These are phyloP conservation scores for Peromyscus polionotus DNA, from an alignment of 2,113 vertebrate genomes.

Conservation along the genomic window DNA sequence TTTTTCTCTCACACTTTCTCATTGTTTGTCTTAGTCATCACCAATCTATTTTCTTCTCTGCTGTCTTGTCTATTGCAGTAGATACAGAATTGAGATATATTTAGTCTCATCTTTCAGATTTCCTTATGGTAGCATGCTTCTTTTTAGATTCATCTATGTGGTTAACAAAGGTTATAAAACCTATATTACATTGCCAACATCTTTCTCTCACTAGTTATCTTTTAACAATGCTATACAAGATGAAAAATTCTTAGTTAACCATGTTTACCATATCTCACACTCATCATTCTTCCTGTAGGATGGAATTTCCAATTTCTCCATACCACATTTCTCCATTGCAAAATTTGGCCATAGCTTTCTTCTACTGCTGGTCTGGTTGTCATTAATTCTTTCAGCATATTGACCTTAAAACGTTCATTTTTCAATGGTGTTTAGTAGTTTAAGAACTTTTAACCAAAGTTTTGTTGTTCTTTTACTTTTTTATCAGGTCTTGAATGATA, in stretches of 20 bases:
- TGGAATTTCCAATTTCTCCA: not conserved
- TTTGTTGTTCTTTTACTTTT: not conserved
- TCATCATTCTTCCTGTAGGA: not conserved
- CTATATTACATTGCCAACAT: not conserved
- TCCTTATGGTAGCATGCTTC: not conserved
- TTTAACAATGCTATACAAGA: constrained; percentile 21
- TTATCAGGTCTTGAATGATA: not conserved
- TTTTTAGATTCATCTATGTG: not conserved
- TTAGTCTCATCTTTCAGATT: not conserved
- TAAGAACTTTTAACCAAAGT: not conserved
- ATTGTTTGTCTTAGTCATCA: rapidly evolving
- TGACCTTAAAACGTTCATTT: not conserved
- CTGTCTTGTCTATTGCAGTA: not conserved
- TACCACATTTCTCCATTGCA: not conserved
- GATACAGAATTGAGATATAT: not conserved
- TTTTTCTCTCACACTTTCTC: not conserved
- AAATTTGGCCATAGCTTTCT: not conserved
- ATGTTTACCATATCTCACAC: not conserved
- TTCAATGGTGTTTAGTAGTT: not conserved
- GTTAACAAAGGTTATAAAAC: not conserved
- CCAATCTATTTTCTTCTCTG: not conserved
- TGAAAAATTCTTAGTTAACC: not conserved
- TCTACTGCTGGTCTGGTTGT: not conserved
- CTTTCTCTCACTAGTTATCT: not conserved
- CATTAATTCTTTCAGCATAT: not conserved